Conservation (phyloP, 2,888 invertebrate genomes). For the Eristalis arbustorum region DNA sequence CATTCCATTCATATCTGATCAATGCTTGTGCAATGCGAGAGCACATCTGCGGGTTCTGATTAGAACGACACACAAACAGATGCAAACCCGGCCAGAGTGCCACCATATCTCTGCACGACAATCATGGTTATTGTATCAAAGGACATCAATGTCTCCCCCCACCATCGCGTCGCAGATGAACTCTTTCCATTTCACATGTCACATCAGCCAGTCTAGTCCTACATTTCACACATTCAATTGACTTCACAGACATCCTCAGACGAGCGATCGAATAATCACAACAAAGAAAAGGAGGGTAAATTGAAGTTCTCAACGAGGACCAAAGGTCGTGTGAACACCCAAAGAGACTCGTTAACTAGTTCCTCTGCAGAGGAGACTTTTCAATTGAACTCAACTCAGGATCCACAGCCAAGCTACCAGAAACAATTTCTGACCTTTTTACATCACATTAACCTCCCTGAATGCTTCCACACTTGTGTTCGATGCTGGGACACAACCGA, state of each 20-base stretch:
- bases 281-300: background rate
- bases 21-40: too few relatives aligned
- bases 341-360: background rate
- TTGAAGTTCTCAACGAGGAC: background rate
- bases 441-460: slow-evolving; percentile 55
- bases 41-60: too few relatives aligned
- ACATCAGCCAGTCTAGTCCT: background rate
- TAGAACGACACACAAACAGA: too few relatives aligned
- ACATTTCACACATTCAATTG: background rate
- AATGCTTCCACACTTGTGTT: slow-evolving; percentile 41
- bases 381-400: background rate
- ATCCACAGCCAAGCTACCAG: background rate
- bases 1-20: too few relatives aligned
- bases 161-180: background rate
- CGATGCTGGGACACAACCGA: background rate
- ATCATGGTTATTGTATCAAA: background rate
- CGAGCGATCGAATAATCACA: background rate
- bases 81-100: too few relatives aligned
- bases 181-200: background rate
- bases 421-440: slow-evolving; percentile 25
- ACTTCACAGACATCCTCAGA: background rate
- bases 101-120: background rate
- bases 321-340: background rate
- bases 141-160: background rate
- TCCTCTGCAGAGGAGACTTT: background rate